Base-by-base conservation (phyloP, 2,797 vertebrate genomes). In the Myotis myotis region DNA sequence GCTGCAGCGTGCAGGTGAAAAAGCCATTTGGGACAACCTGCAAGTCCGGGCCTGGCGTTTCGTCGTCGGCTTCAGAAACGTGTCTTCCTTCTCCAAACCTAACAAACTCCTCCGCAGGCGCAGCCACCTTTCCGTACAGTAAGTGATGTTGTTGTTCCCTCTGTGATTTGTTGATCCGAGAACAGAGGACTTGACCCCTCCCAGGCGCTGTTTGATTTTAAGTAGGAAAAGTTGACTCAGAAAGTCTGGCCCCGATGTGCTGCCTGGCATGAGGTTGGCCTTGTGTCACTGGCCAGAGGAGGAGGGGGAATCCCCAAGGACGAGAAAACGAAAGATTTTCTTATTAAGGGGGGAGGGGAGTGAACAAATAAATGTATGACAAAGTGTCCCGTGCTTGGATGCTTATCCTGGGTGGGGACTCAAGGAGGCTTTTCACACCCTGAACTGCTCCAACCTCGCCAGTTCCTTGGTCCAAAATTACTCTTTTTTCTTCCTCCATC, bases 221-320 rank as follows among this genome's bases (percentile, higher is more conserved):
- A 84, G 64, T 78, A 64, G 74, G 81, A 90, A 90, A 95, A 92
- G 51, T 16, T 82, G 79, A 51, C 38, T 85, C 16, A 53, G 30
- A 62, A 91, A 36, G 44, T 81, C 60, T 38, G 83, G 20, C 78
- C 38, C 89, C 85, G 78, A 55, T 68, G 74, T 72, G 79, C 83
- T 78, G 66, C 60, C 87, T 22, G 36, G 3, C 8, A 12, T 47
- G 13, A 36, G 28, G 87, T 72, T 17, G 9, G n/a, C 68, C 47
- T 80, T 64, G 30, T 87, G 72, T 91, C 55, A 51, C 78, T 60
- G 64, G 51, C 17, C 41, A 13, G 57, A 25, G 57, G 41, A 78
- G 60, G 75, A 71, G 53, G 44, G 47, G 36, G 60, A 75, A 30
- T 15, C 12, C 44, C 66, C 68, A 53, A 80, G 20, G 30, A 30